These are phyloP conservation scores for Babyrousa celebensis DNA, from an alignment of 2,797 vertebrate genomes.

Conservation along the genomic window DNA sequence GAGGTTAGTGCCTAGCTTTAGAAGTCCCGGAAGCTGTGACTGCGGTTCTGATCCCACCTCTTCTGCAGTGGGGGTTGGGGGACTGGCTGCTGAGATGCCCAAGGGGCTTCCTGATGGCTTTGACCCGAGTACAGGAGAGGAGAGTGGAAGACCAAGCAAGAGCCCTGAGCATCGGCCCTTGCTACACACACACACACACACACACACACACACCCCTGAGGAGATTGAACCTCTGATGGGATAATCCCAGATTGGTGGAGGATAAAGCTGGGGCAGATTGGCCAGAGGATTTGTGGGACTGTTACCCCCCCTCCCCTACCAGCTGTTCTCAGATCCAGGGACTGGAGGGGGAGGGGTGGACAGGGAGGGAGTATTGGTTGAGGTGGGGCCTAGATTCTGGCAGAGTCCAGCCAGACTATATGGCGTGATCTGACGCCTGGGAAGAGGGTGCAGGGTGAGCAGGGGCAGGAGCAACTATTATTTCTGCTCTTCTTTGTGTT, in stretches of 20 bases:
- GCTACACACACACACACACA: not conserved
- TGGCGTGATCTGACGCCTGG: not conserved
- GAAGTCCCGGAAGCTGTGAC: not conserved
- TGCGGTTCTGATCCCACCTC: not conserved
- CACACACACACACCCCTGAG: not conserved
- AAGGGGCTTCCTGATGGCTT: not conserved
- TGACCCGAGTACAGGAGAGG: not conserved
- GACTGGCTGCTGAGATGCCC: not conserved
- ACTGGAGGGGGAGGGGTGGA: not conserved
- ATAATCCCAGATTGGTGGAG: constrained; percentile 95
- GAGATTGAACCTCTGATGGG: constrained; percentile 92
- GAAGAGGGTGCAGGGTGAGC: not conserved
- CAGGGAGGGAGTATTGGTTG: not conserved
- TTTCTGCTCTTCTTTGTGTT: not conserved
- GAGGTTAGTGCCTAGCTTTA: not conserved
- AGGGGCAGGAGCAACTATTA: not conserved
- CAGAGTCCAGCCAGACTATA: not conserved
- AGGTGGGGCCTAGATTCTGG: not conserved
- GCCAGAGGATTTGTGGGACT: constrained; percentile 74
- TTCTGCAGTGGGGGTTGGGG: not conserved
- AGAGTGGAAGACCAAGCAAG: not conserved
- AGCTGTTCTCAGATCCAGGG: constrained; percentile 77
- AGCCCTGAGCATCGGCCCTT: not conserved
- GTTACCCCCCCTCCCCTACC: not conserved
- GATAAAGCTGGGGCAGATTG: constrained; percentile 70